Evolutionary conservation across 2,797 vertebrate genomes (phyloP).

Genomic region (Micrastur ruficollis): DNA sequence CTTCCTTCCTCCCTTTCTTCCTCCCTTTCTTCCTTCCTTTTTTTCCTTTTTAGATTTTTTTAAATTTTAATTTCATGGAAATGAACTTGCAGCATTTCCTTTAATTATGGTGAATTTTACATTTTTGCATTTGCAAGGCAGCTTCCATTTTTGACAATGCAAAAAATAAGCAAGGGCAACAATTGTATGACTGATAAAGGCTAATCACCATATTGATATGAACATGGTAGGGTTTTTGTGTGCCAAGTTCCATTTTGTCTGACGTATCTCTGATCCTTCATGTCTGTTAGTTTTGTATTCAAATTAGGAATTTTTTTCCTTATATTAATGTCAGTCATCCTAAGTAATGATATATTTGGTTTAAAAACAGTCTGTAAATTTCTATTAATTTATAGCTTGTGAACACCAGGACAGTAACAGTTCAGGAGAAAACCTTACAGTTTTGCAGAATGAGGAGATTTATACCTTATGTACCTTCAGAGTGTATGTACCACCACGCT

Average conservation of each 20-base stretch:
- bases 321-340: background rate
- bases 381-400: constrained; percentile 4
- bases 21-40: background rate
- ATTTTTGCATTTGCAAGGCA: constrained; percentile 68
- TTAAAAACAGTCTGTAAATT: background rate
- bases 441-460: background rate
- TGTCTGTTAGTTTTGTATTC: background rate
- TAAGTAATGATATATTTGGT: background rate
- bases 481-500: background rate
- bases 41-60: background rate
- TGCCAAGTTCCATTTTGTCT: background rate
- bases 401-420: background rate
- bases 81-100: constrained; percentile 76
- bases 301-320: background rate
- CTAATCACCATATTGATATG: background rate
- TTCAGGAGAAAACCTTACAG: background rate
- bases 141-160: constrained; percentile 44
- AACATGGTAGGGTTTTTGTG: background rate
- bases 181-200: background rate
- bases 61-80: constrained; percentile 32
- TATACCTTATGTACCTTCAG: background rate
- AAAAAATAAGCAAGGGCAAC: background rate
- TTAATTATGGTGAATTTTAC: constrained; percentile 82
- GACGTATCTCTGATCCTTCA: background rate
- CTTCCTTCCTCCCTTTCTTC: constrained; percentile 8